phyloP scores from a whole-genome alignment of 2,797 vertebrate genomes.

The Acipenser transmontanus region DNA sequence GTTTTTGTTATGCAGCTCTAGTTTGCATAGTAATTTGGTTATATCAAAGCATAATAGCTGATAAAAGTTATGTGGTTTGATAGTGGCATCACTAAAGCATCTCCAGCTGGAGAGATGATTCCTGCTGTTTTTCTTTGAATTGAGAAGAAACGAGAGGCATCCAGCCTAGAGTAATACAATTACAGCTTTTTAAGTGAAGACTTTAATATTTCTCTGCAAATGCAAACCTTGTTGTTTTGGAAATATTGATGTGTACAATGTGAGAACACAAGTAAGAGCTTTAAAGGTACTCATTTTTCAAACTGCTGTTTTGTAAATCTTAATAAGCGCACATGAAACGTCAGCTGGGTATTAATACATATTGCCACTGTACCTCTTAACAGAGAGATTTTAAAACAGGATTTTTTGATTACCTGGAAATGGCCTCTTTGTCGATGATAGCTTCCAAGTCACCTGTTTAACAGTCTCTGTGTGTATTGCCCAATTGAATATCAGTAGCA shows the following conservation, averaged over 20 bases:
- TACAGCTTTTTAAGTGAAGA: neutral
- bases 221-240: conserved; percentile 1
- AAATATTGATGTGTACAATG: neutral
- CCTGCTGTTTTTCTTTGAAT: conserved; percentile 17
- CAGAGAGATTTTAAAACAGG: conserved; percentile 40
- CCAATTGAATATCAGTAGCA: conserved; percentile 61
- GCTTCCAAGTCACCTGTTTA: conserved; percentile 66
- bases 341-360: neutral
- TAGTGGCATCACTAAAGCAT: conserved; percentile 35
- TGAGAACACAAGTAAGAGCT: conserved; percentile 3
- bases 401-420: conserved; percentile 68
- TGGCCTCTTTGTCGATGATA: conserved; percentile 57
- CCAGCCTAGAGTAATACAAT: neutral
- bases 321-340: neutral
- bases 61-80: conserved; percentile 49
- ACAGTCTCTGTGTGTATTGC: conserved; percentile 72
- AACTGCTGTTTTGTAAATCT: conserved; percentile 2
- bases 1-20: conserved; percentile 8
- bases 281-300: conserved; percentile 13
- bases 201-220: neutral
- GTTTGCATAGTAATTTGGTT: conserved; percentile 50
- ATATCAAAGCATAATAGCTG: conserved; percentile 51
- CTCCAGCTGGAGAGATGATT: conserved; percentile 13
- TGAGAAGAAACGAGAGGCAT: conserved; percentile 7
- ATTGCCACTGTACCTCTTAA: conserved; percentile 4